phyloP scores from a whole-genome alignment of 2,797 vertebrate species.

The Sebastolobus altivelis region DNA sequence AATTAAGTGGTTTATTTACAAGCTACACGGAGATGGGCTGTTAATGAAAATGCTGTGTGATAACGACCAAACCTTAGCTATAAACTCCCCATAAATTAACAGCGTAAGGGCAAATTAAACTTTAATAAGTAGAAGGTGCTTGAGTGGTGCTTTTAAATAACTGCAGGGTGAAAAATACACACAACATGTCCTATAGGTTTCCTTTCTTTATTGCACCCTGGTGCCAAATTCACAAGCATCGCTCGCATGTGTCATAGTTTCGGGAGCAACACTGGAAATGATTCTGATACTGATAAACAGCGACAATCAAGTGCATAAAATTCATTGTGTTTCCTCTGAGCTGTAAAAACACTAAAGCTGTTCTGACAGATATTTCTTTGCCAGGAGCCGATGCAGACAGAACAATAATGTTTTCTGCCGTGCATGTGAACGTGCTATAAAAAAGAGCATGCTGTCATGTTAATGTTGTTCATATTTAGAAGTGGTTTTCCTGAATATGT shows the following conservation, averaged over 20 bases:
- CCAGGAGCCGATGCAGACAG: conserved; percentile 52
- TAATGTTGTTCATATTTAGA: conserved; percentile 40
- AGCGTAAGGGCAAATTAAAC: neutral
- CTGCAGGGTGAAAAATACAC: neutral
- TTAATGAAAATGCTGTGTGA: conserved; percentile 6
- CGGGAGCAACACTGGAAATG: conserved; percentile 33
- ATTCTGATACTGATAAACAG: conserved; percentile 53
- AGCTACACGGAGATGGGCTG: neutral
- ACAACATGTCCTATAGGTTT: neutral
- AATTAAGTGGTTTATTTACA: conserved; percentile 26
- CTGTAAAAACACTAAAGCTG: conserved; percentile 60
- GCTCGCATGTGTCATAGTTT: conserved; percentile 28
- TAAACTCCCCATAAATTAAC: neutral
- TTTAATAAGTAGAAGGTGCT: neutral
- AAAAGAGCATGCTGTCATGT: conserved; percentile 31
- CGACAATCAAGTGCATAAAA: conserved; percentile 55
- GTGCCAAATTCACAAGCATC: conserved; percentile 5
- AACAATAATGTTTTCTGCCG: conserved; percentile 45
- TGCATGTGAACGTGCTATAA: conserved; percentile 14
- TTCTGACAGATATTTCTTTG: conserved; percentile 49
- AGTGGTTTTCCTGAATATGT: conserved; percentile 14
- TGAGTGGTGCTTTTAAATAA: neutral
- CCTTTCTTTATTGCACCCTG: neutral
- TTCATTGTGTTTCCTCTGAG: conserved; percentile 63
- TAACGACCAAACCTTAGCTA: neutral